These are phyloP conservation scores for Habroteleia sp. DNA, from an alignment of 2,888 invertebrate species.

Conservation along the genomic window DNA sequence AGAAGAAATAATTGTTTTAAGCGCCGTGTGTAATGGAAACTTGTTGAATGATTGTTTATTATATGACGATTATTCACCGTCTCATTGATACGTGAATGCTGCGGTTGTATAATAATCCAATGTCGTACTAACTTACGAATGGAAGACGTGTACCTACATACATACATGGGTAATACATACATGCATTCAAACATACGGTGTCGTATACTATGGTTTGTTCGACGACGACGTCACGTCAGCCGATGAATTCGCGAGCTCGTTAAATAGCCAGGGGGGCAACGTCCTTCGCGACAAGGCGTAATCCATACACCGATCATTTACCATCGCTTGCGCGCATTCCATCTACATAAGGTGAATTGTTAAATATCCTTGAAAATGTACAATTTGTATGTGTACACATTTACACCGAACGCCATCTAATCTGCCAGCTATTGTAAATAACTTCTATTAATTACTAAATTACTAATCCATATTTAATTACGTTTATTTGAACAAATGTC, in stretches of 20 bases:
- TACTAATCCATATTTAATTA: constrained; percentile 18
- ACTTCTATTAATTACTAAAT: constrained; percentile 4
- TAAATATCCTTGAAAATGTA: constrained; percentile 61
- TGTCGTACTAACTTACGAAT: constrained; percentile 50
- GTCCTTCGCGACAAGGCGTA: constrained; percentile 63
- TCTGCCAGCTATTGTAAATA: constrained; percentile 28
- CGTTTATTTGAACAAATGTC: not conserved
- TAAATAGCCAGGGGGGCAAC: constrained; percentile 65
- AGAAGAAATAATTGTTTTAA: not conserved
- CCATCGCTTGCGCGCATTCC: constrained; percentile 66
- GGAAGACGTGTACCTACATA: constrained; percentile 31
- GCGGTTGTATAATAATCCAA: constrained; percentile 40
- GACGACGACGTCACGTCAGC: constrained; percentile 53
- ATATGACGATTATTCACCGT: constrained; percentile 46
- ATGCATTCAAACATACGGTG: constrained; percentile 1
- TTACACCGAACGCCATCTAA: constrained; percentile 34
- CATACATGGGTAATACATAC: not conserved
- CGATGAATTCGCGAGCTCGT: constrained; percentile 64
- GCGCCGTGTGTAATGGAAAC: constrained; percentile 17
- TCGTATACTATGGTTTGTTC: constrained; percentile 28
- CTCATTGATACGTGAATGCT: constrained; percentile 42
- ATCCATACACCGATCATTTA: constrained; percentile 63
- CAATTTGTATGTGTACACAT: constrained; percentile 10
- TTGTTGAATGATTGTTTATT: constrained; percentile 47
- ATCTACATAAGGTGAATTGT: constrained; percentile 65